A percentile compares a stretch with the other conserved stretches of the same genome.
phyloP scores from a whole-genome alignment of 2,888 invertebrate species.

The Acholoe squamosa region DNA sequence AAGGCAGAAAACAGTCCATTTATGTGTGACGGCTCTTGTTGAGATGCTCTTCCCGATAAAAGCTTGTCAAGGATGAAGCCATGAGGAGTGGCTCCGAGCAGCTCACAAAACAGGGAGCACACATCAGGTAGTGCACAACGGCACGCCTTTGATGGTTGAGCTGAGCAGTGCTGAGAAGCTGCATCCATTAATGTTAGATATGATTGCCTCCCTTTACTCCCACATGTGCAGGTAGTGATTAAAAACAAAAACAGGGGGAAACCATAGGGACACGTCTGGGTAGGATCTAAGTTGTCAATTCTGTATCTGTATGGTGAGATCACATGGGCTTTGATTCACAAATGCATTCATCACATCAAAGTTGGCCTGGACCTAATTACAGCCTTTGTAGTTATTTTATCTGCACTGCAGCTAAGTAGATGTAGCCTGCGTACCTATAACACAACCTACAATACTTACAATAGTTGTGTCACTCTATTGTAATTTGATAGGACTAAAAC shows the following conservation, averaged over 20 bases:
- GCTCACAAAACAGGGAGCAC: neutral
- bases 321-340: no score
- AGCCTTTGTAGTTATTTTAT: no score
- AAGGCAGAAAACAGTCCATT: neutral
- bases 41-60: neutral
- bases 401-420: no score
- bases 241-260: neutral
- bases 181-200: neutral
- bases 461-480: no score
- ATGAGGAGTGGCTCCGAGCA: neutral
- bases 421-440: no score
- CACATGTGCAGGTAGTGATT: neutral
- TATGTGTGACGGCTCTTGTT: conserved; percentile 2
- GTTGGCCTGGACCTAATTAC: no score
- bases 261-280: no score
- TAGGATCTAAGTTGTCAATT: no score
- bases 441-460: no score
- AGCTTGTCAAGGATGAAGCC: conserved; percentile 6
- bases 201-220: neutral
- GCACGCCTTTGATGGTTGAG: neutral
- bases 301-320: no score
- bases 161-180: neutral
- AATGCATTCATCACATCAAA: no score
- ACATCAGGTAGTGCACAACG: neutral
- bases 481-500: no score